Conservation (phyloP, 2,113 vertebrate genomes). For the Pterocles gutturalis region DNA sequence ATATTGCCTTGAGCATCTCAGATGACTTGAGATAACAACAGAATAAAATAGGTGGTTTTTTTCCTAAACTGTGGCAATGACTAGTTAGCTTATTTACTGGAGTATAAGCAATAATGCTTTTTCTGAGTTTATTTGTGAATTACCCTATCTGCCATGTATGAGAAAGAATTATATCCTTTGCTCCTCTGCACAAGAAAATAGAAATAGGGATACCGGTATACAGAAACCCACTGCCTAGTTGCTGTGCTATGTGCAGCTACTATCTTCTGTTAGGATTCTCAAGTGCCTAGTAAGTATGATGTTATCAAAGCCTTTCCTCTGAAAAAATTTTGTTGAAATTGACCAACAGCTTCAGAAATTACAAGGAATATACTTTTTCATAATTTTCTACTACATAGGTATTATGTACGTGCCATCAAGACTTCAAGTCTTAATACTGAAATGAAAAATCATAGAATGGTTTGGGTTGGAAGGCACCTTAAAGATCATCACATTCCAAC, state of each 20-base stretch:
- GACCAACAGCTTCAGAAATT: not conserved
- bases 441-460: not conserved
- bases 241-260: not conserved
- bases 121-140: not conserved
- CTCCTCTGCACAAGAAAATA: not conserved
- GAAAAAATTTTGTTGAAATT: not conserved
- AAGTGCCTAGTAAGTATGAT: not conserved
- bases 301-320: not conserved
- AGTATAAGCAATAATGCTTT: not conserved
- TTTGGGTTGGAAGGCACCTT: no score
- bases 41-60: not conserved
- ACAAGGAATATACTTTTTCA: not conserved
- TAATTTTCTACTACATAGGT: not conserved
- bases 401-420: not conserved
- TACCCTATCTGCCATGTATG: not conserved
- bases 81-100: not conserved
- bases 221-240: not conserved
- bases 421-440: not conserved
- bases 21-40: not conserved
- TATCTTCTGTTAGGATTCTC: not conserved
- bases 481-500: no score
- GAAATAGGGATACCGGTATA: not conserved
- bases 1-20: not conserved
- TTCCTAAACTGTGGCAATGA: slow-evolving; percentile 4
- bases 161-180: not conserved